Evolutionary conservation across 2,113 vertebrate genomes (phyloP).

Genomic region (Tringa solitaria): DNA sequence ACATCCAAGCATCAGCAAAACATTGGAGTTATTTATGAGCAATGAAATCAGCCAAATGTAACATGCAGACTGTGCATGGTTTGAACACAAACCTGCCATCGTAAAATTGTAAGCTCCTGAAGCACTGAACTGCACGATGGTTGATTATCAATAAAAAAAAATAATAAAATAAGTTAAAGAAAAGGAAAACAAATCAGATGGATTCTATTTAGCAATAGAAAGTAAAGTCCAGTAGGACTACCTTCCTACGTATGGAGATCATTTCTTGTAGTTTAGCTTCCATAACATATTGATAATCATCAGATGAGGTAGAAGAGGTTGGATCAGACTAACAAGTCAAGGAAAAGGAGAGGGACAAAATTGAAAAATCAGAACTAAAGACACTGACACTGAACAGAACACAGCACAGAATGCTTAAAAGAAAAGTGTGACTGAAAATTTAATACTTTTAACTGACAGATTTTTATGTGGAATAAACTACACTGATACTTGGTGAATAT

Average conservation of each 20-base stretch:
- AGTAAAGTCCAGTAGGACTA: slow-evolving; percentile 90
- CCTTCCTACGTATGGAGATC: slow-evolving; percentile 98
- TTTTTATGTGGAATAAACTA: slow-evolving; percentile 72
- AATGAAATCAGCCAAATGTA: slow-evolving; percentile 87
- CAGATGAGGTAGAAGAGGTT: slow-evolving; percentile 94
- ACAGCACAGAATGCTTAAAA: slow-evolving; percentile 84
- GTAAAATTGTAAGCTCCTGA: slow-evolving; percentile 82
- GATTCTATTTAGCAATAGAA: slow-evolving; percentile 86
- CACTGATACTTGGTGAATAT: slow-evolving; percentile 67
- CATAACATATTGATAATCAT: slow-evolving; percentile 98
- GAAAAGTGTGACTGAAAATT: slow-evolving; percentile 76
- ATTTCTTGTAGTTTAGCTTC: slow-evolving; percentile 98
- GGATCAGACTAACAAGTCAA: slow-evolving; percentile 91
- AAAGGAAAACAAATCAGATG: slow-evolving; percentile 82
- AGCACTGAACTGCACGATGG: slow-evolving; percentile 85
- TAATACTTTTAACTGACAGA: slow-evolving; percentile 70
- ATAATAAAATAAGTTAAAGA: slow-evolving; percentile 74
- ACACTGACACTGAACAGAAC: slow-evolving; percentile 80
- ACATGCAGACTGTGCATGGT: slow-evolving; percentile 86
- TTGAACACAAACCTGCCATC: slow-evolving; percentile 85
- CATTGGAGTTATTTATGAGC: slow-evolving; percentile 82
- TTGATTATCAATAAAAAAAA: slow-evolving; percentile 82
- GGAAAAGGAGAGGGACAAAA: slow-evolving; percentile 94
- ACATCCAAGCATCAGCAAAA: slow-evolving; percentile 84
- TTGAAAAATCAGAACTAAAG: slow-evolving; percentile 90